Base-by-base conservation (phyloP, 2,113 vertebrate species). In the Corythornis cristatus region DNA sequence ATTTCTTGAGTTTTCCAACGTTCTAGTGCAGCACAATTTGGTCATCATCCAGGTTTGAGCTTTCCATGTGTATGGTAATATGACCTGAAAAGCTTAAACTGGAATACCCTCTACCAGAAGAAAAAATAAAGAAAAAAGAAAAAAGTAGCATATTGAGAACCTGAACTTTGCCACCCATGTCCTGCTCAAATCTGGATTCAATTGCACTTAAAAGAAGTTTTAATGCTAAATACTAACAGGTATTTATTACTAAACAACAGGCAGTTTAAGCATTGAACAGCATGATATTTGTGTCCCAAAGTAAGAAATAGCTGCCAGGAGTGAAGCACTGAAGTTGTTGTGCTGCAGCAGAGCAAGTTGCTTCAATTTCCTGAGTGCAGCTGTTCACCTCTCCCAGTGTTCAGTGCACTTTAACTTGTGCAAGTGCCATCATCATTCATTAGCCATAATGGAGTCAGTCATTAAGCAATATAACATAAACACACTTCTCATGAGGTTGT, bases 381-480 rank as follows among this genome's bases (percentile, higher is more conserved):
- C n/a, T 82, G 73, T 66, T 58, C 71, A 16, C 61, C 28, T 92
- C 50, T 82, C 29, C 26, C 35, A 46, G 29, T 35, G 46, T 15
- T 73, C 48, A 46, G 56, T 56, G 56, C n/a, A 4, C 54, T 96
- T 91, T 51, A 48, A 84, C 42, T 91, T 91, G 86, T 78, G 86
- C 68, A 75, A 81, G 29, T 73, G 56, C 20, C n/a, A 48, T 76
- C 35, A 48, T 89, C 35, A 79, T 93, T 93, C 88, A 72, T 93
- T 75, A 85, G 31, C 37, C 11, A 11, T 79, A 70, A 93, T 82
- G n/a, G 46, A 76, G 46, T 37, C 64, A 70, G 58, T 57, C 74
- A 70, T 66, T 58, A 56, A 73, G 51, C 54, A 79, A 23, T 73
- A 58, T 79, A 76, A 87, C 51, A 40, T n/a, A 66, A 86, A 76